Base-by-base conservation (phyloP, 2,797 vertebrate genomes). In the Macrochelys suwanniensis region DNA sequence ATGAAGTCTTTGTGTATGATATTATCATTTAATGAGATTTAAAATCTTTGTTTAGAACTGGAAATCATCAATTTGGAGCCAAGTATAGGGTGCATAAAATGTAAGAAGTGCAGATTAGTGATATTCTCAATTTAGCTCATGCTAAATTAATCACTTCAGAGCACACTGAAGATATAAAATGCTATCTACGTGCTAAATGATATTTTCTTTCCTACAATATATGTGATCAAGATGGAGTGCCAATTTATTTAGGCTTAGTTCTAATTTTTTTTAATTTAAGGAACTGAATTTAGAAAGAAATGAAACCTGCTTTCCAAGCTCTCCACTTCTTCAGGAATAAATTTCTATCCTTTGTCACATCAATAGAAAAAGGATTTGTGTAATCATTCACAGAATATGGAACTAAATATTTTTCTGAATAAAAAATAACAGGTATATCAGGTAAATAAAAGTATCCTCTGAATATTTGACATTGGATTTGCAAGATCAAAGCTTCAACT, bases 1-100 rank as follows among this genome's bases (percentile, higher is more conserved):
- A 85, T 85, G 74, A 97, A 84, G 42, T 71, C 88, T 89, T 71
- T 47, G 50, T 83, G 57, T 89, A 89, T 21, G n/a, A n/a, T n/a
- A n/a, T n/a, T n/a, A n/a, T n/a, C n/a, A n/a, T n/a, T n/a, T n/a
- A n/a, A n/a, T n/a, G n/a, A n/a, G n/a, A n/a, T n/a, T n/a, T n/a
- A n/a, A n/a, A 10, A 3, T 85, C 4, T 91, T 90, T 89, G 1
- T 80, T 88, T 82, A 49, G 21, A 77, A 65, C 37, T 16, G 88
- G 83, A 89, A 28, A 11, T 89, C 0, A 0, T 3, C 2, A 80
- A 28, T 88, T 93, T 85, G 45, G 37, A 87, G 78, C 5, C 90
- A 95, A 77, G 87, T 87, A 80, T 3, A 47, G 10, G 65, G 89
- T 50, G 50, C 0, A 61, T 31, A 92, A 21, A 2, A 6, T 49